A percentile compares a stretch with the other conserved stretches of the same genome.
Conservation (phyloP, 2,113 vertebrate species). For the Microtus montanus region DNA sequence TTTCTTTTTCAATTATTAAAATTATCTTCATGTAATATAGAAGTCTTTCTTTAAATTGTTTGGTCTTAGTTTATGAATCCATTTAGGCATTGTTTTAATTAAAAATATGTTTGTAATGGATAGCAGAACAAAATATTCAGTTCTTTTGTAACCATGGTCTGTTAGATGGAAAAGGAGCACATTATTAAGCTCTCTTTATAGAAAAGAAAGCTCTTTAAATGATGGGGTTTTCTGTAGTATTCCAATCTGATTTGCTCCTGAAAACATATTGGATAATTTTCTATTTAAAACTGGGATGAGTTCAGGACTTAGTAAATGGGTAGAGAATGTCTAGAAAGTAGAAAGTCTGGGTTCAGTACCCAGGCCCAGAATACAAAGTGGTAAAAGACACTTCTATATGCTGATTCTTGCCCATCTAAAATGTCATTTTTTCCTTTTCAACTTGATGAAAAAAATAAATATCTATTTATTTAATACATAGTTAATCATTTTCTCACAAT, state of each 20-base stretch:
- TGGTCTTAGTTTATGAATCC: not conserved
- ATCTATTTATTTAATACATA: not conserved
- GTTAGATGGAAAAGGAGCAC: not conserved
- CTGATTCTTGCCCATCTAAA: not conserved
- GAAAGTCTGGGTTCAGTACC: not conserved
- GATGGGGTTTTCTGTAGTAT: not conserved
- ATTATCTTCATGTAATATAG: slow-evolving; percentile 16
- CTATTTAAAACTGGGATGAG: not conserved
- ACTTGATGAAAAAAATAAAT: slow-evolving; percentile 11
- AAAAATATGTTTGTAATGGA: not conserved
- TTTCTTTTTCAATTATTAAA: not conserved
- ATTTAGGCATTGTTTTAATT: slow-evolving; percentile 29
- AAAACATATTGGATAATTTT: slow-evolving; percentile 2
- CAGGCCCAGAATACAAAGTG: not conserved
- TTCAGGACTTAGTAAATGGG: not conserved
- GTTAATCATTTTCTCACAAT: not conserved
- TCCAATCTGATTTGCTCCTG: not conserved
- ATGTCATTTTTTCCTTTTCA: not conserved
- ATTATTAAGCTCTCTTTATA: slow-evolving; percentile 32
- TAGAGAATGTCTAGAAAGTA: not conserved
- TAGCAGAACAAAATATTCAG: slow-evolving; percentile 17
- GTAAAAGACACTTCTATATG: not conserved
- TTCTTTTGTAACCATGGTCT: not conserved
- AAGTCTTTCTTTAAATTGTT: slow-evolving; percentile 17
- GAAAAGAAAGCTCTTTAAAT: not conserved